A percentile compares a stretch with the other conserved stretches of the same genome.
These are phyloP conservation scores for Rhagologus leucostigma DNA, from an alignment of 2,113 vertebrate genomes.

Conservation along the genomic window DNA sequence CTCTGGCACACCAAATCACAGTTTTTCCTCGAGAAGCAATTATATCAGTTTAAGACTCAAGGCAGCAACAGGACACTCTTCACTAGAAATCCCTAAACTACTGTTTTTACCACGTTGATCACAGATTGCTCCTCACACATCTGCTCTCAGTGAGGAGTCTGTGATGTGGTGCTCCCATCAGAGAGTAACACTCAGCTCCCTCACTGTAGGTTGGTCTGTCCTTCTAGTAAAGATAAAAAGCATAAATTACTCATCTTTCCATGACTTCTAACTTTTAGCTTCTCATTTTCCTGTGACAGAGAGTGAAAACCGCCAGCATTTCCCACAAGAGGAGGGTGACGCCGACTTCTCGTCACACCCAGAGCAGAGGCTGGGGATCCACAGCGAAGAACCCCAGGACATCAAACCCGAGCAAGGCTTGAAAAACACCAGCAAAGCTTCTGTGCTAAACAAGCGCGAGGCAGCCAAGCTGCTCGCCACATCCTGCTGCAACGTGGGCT, in stretches of 20 bases:
- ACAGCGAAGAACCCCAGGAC: background rate
- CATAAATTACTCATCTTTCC: background rate
- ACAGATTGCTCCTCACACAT: accelerated
- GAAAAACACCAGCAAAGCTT: background rate
- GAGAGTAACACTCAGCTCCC: background rate
- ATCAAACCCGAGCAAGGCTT: background rate
- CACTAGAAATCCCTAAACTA: background rate
- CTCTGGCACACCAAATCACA: background rate
- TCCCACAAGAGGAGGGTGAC: background rate
- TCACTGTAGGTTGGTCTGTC: background rate
- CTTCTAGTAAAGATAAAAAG: background rate
- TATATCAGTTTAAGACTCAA: accelerated
- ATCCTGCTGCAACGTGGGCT: constrained; percentile 67
- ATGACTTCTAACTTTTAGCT: background rate
- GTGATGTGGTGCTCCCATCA: background rate
- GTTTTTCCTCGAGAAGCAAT: background rate
- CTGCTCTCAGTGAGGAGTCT: background rate
- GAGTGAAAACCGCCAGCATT: background rate
- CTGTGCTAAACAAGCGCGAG: background rate
- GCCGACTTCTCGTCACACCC: background rate
- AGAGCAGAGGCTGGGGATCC: background rate
- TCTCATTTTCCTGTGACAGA: background rate
- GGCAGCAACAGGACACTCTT: background rate
- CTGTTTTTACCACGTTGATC: accelerated
- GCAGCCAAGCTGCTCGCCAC: background rate